phyloP scores from a whole-genome alignment of 1,140 invertebrate genomes.

The Sarcophaga bullata region DNA sequence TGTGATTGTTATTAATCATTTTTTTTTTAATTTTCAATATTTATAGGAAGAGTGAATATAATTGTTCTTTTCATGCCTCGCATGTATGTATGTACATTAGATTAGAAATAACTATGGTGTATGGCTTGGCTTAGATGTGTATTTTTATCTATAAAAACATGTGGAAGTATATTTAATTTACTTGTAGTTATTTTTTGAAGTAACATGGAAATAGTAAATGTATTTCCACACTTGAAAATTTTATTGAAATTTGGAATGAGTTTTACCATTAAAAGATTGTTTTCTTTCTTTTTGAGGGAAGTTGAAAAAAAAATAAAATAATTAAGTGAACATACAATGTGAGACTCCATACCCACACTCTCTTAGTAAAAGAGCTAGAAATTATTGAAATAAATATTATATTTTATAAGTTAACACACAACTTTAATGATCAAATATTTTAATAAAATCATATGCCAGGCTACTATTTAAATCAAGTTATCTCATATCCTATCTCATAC shows the following conservation, averaged over 20 bases:
- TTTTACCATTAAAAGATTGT: not conserved
- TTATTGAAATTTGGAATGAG: slow-evolving; percentile 8
- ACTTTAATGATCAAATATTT: too few relatives aligned
- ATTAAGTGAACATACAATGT: too few relatives aligned
- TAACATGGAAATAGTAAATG: slow-evolving; percentile 1
- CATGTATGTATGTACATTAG: too few relatives aligned
- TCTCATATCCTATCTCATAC: too few relatives aligned
- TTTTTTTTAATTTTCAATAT: not conserved
- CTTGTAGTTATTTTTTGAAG: not conserved
- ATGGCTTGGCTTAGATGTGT: not conserved
- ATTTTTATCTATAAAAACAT: not conserved
- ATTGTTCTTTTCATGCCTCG: too few relatives aligned
- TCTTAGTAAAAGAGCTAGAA: too few relatives aligned
- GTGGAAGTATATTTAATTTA: not conserved
- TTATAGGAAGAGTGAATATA: not conserved
- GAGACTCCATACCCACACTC: too few relatives aligned
- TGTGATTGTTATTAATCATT: slow-evolving; percentile 7
- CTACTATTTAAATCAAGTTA: too few relatives aligned
- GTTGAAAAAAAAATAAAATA: not conserved
- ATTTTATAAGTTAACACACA: too few relatives aligned
- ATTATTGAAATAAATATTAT: too few relatives aligned
- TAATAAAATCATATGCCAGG: too few relatives aligned
- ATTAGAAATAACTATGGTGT: not conserved
- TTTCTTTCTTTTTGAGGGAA: not conserved
- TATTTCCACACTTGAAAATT: not conserved